Evolutionary conservation across 2,113 vertebrate species (phyloP), one percentile per base, ranked within the genome.

Genomic region (Ptilorrhoa leucosticta): DNA sequence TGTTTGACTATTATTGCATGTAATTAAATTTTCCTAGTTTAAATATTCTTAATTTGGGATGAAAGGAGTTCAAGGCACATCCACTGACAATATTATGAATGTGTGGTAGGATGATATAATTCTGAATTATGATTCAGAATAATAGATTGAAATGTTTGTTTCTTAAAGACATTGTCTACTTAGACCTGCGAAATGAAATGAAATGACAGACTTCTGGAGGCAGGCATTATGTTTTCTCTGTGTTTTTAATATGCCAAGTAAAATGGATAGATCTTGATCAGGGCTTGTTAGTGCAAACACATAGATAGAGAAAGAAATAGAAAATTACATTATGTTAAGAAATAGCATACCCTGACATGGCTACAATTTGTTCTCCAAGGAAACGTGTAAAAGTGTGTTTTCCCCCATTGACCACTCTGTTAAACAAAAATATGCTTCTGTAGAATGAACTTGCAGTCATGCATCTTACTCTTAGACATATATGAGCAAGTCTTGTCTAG

Each of bases 11-110:
- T 70, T 84, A 81, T 37, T 72, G 13, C 10, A 73, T 57, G n/a
- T 73, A 89, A 89, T 70, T 91, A 87, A 76, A 56, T 91, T 70
- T 70, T 30, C 33, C 48, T 78, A 19, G 7, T 82, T 87, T 84
- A 57, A 84, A 65, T 78, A 31, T 21, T 45, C n/a, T 61, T 75
- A 39, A 76, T 79, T 83, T 89, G 26, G 13, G 45, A 70, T 11
- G 4, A 48, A 89, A 47, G 16, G 10, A 66, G 17, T 57, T 84
- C 54, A 70, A 81, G 56, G 37, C 28, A 19, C n/a, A 84, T 58
- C 35, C 33, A 70, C 6, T 23, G 47, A 73, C 77, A 30, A 72
- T 53, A 72, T 47, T 45, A 72, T 9, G 6, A 47, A 37, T 77
- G 7, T 44, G 10, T 24, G 4, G 13, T 57, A 81, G 11, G 39